Base-by-base conservation (phyloP, 2,888 invertebrate genomes). In the Galeruca laticollis region DNA sequence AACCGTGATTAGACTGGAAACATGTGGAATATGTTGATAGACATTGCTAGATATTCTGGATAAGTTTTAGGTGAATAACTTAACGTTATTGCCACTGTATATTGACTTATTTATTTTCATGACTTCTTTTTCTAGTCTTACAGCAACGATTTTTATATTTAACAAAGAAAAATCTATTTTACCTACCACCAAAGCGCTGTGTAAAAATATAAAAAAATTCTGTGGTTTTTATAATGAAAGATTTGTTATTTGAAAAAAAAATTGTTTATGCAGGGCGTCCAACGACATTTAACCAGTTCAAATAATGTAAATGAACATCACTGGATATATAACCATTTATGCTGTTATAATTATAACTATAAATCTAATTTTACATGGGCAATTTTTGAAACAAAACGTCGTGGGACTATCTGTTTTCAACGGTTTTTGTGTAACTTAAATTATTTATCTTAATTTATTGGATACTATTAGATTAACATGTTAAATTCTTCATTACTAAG, bases 111-210 rank as follows among this genome's bases (percentile, higher is more conserved):
- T 68, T 73, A 73, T 70, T 66, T 64, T 26, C 66, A 69, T 63
- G 73, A 73, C 73, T 73, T 71, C 73, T 69, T 64, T 73, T 69
- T 73, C 73, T 73, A 73, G 73, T 73, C 73, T 73, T 51, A 15
- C 68, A 69, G 61, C 49, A 68, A 63, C 59, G 67, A 63, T 35
- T 63, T 67, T 67, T 56, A 40, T 70, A 62, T 31, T 21, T 62
- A n/a, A n/a, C n/a, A n/a, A n/a, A n/a, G n/a, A 26, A 33, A 56
- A 69, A 60, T 47, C 40, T 20, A n/a, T 20, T 57, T 56, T 57
- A 15, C 54, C 52, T 57, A 15, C 54, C 52, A 63, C 56, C 31
- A 56, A 21, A 33, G 26, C 13, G 21, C 15, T 56, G 6, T 33
- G 56, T 56, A 31, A 31, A 56, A 56, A 18, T 56, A 10, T 31